These are phyloP conservation scores for Arizona elegans DNA, from an alignment of 2,113 vertebrate species.

Conservation along the genomic window DNA sequence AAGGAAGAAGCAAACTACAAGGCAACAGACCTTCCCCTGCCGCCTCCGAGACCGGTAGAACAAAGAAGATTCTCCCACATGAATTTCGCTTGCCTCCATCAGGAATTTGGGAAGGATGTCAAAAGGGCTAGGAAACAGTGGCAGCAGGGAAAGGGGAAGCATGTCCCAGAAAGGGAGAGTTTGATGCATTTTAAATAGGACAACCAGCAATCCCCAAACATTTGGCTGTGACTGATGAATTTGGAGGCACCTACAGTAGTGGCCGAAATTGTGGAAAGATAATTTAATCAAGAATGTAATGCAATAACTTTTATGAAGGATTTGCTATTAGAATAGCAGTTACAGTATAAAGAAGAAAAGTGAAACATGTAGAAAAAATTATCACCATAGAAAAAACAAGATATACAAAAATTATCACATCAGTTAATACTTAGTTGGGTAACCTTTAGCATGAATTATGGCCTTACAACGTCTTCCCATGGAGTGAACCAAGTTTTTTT, in stretches of 20 bases:
- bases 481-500: too few relatives aligned
- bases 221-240: not conserved
- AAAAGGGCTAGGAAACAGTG: conserved; percentile 40
- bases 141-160: conserved; percentile 3
- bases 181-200: conserved; percentile 14
- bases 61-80: not conserved
- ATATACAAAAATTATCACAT: too few relatives aligned
- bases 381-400: too few relatives aligned
- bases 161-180: not conserved
- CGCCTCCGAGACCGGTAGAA: not conserved
- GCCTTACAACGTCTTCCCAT: too few relatives aligned
- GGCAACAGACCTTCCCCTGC: not conserved
- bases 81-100: conserved; percentile 73
- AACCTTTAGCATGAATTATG: too few relatives aligned
- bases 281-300: too few relatives aligned
- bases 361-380: too few relatives aligned
- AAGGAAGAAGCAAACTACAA: not conserved
- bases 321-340: too few relatives aligned
- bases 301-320: too few relatives aligned
- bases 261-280: too few relatives aligned
- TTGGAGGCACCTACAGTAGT: not conserved
- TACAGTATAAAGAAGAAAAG: too few relatives aligned
- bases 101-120: conserved; percentile 74
- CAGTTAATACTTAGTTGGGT: too few relatives aligned
- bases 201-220: not conserved